Evolutionary conservation across 1,140 invertebrate genomes (phyloP).

Genomic region (Triops longicaudatus): DNA sequence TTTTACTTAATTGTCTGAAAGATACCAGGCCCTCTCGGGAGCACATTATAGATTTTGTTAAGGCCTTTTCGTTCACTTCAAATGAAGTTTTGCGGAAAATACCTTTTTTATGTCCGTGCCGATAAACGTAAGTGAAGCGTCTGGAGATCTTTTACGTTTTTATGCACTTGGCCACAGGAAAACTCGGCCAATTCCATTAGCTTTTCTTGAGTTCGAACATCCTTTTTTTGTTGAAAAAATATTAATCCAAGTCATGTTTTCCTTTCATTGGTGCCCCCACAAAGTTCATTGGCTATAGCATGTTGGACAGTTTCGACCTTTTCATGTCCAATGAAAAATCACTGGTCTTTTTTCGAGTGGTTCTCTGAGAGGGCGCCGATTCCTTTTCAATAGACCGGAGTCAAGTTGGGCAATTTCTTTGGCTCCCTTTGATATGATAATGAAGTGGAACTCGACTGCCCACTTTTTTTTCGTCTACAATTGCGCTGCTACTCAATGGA

Average conservation of each 20-base stretch:
- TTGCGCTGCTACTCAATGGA: conserved; percentile 1
- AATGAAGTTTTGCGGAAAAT: too few relatives aligned
- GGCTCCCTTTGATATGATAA: not conserved
- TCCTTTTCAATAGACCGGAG: not conserved
- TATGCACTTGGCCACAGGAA: not conserved
- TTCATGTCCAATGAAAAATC: not conserved
- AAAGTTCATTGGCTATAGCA: not conserved
- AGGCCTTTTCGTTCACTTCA: too few relatives aligned
- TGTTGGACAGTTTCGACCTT: not conserved
- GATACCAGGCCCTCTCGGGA: not conserved
- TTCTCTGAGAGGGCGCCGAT: not conserved
- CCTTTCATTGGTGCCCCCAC: not conserved
- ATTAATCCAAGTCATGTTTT: not conserved
- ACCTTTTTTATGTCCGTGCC: too few relatives aligned
- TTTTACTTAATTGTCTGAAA: not conserved
- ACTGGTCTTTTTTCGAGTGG: not conserved
- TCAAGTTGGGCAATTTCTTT: not conserved
- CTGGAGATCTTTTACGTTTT: not conserved
- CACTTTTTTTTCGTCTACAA: not conserved
- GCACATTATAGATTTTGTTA: too few relatives aligned
- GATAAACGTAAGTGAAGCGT: too few relatives aligned
- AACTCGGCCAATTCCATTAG: not conserved
- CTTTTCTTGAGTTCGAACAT: not conserved
- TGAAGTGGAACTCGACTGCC: conserved; percentile 1
- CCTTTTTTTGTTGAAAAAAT: not conserved